A percentile compares a stretch with the other conserved stretches of the same genome.
Evolutionary conservation across 2,888 invertebrate species (phyloP).

Genomic region (Drosophila antonietae): DNA sequence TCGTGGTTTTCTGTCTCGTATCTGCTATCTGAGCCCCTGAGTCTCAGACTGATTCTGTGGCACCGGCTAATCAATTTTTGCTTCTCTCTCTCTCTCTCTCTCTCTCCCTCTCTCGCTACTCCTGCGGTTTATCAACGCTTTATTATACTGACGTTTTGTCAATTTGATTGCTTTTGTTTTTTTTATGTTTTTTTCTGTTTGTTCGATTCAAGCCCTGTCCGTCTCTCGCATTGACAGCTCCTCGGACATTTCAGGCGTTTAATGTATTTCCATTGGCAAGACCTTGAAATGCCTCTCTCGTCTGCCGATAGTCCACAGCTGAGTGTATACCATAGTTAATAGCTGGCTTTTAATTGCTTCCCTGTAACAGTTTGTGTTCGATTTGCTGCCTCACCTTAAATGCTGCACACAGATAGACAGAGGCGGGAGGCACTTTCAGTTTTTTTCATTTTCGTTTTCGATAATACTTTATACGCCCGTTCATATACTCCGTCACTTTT

Average conservation of each 20-base stretch:
- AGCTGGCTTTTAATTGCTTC: conserved; percentile 64
- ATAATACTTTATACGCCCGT: conserved; percentile 45
- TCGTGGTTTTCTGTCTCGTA: conserved; percentile 45
- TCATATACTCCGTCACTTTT: conserved; percentile 34
- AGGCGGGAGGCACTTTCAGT: conserved; percentile 53
- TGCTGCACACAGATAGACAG: conserved; percentile 3
- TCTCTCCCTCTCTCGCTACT: conserved; percentile 19
- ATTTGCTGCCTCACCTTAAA: conserved; percentile 50
- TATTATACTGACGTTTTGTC: conserved; percentile 83
- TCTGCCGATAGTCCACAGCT: conserved; percentile 3
- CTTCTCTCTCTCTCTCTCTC: conserved; percentile 9
- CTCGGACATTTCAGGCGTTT: conserved; percentile 48
- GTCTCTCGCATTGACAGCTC: conserved; percentile 41
- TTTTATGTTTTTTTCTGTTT: conserved; percentile 20
- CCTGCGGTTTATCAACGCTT: conserved; percentile 82
- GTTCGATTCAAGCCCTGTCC: neutral
- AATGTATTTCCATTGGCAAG: conserved; percentile 57
- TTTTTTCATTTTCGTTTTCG: conserved; percentile 25
- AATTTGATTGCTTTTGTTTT: conserved; percentile 83
- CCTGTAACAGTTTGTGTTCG: conserved; percentile 47
- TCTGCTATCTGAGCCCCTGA: neutral
- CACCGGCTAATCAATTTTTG: conserved; percentile 66
- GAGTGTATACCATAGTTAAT: conserved; percentile 59
- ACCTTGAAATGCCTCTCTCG: conserved; percentile 65
- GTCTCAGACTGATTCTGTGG: conserved; percentile 9